Evolutionary conservation across 2,113 vertebrate species (phyloP).

Genomic region (Hydrochoerus hydrochaeris): DNA sequence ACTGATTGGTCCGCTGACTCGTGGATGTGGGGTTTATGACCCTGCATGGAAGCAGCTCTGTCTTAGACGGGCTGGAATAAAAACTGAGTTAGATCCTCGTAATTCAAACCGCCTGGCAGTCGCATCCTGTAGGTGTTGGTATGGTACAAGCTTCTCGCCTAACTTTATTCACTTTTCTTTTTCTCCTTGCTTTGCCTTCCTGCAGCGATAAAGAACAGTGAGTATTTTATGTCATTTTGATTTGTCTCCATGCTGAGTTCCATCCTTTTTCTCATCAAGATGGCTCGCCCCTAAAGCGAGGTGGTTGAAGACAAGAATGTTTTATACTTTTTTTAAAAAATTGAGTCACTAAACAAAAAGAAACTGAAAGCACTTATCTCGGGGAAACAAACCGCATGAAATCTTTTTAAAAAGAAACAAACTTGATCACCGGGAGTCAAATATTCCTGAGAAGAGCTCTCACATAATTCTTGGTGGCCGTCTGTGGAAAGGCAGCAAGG

Average conservation of each 20-base stretch:
- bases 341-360: neutral
- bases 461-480: neutral
- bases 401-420: neutral
- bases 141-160: neutral
- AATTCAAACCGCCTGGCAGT: neutral
- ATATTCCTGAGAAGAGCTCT: neutral
- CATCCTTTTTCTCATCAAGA: neutral
- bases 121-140: neutral
- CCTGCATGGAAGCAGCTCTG: neutral
- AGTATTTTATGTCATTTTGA: conserved; percentile 85
- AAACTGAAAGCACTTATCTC: neutral
- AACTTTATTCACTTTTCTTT: conserved; percentile 47
- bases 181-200: conserved; percentile 75
- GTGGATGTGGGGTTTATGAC: neutral
- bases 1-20: neutral
- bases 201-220: conserved; percentile 94
- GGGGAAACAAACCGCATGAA: neutral
- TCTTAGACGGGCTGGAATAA: neutral
- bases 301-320: neutral
- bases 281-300: neutral
- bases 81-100: neutral
- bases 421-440: neutral
- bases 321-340: neutral
- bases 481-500: neutral
- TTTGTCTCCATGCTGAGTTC: neutral